phyloP scores from a whole-genome alignment of 2,797 vertebrate genomes.

The Paramormyrops hopkinsi region DNA sequence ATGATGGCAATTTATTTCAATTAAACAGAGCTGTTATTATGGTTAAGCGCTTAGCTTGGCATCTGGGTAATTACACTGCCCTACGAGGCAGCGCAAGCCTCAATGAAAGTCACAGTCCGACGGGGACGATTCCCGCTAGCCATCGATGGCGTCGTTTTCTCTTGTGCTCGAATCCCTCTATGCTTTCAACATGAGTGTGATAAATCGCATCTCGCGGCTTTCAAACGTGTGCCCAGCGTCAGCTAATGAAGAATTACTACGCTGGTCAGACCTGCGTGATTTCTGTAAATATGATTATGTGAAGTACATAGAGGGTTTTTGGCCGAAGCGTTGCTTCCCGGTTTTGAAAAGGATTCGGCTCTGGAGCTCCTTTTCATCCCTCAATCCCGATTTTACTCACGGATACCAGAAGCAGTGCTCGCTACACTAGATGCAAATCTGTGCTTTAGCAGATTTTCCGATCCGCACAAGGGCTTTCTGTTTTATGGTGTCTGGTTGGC shows the following conservation, averaged over 20 bases:
- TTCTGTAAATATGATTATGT: constrained; percentile 8
- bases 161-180: neutral
- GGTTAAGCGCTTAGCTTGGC: constrained; percentile 48
- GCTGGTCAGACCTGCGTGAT: neutral
- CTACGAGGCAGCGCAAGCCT: constrained; percentile 31
- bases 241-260: neutral
- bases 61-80: constrained; percentile 46
- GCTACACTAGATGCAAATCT: constrained; percentile 52
- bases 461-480: constrained; percentile 45
- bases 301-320: constrained; percentile 28
- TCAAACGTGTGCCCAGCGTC: neutral
- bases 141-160: too few relatives aligned
- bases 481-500: constrained; percentile 63
- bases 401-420: constrained; percentile 53
- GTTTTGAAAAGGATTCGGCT: constrained; percentile 31
- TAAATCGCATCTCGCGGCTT: neutral
- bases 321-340: constrained; percentile 34
- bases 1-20: constrained; percentile 56
- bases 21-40: constrained; percentile 55
- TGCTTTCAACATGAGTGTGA: neutral
- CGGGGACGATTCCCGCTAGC: neutral
- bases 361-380: constrained; percentile 38
- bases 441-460: constrained; percentile 58
- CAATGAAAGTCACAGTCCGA: neutral
- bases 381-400: constrained; percentile 54